Percentiles rank a stretch among this genome's conserved stretches.
phyloP scores from a whole-genome alignment of 2,888 invertebrate genomes.

The Drosophila sordidula region DNA sequence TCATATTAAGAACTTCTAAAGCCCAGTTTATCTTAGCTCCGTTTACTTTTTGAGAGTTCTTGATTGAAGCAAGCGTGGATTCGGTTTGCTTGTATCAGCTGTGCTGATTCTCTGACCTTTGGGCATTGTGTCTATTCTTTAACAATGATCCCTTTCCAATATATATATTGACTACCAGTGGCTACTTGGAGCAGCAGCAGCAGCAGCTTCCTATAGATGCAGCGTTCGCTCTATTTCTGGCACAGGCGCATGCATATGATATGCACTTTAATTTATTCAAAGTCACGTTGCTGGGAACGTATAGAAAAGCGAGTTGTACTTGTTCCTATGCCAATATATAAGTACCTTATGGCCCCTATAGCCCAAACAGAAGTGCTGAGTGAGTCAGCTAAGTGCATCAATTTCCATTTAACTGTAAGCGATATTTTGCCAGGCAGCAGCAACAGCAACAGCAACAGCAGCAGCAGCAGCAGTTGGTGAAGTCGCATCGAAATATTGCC shows the following conservation, averaged over 20 bases:
- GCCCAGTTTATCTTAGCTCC: slow-evolving; percentile 8
- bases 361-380: slow-evolving; percentile 71
- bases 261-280: slow-evolving; percentile 79
- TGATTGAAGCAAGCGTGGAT: slow-evolving; percentile 24
- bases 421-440: slow-evolving; percentile 58
- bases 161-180: slow-evolving; percentile 43
- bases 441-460: slow-evolving; percentile 15
- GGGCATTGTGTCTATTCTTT: slow-evolving; percentile 18
- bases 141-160: slow-evolving; percentile 58
- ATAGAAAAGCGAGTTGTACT: slow-evolving; percentile 56
- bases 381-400: slow-evolving; percentile 82
- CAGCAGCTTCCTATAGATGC: slow-evolving; percentile 24
- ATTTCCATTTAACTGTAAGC: slow-evolving; percentile 82
- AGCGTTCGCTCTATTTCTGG: slow-evolving; percentile 61
- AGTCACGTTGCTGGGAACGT: slow-evolving; percentile 74
- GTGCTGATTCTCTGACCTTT: slow-evolving; percentile 42
- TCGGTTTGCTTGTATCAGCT: slow-evolving; percentile 17
- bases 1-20: background rate
- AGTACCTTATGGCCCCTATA: slow-evolving; percentile 58
- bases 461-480: slow-evolving; percentile 27
- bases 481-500: slow-evolving; percentile 65
- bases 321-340: slow-evolving; percentile 56
- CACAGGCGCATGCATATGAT: slow-evolving; percentile 73
- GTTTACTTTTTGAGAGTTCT: slow-evolving; percentile 6
- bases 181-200: slow-evolving; percentile 40